A percentile compares a stretch with the other conserved stretches of the same genome.
Evolutionary conservation across 2,888 invertebrate species (phyloP).

Genomic region (Abrostola triplasia): DNA sequence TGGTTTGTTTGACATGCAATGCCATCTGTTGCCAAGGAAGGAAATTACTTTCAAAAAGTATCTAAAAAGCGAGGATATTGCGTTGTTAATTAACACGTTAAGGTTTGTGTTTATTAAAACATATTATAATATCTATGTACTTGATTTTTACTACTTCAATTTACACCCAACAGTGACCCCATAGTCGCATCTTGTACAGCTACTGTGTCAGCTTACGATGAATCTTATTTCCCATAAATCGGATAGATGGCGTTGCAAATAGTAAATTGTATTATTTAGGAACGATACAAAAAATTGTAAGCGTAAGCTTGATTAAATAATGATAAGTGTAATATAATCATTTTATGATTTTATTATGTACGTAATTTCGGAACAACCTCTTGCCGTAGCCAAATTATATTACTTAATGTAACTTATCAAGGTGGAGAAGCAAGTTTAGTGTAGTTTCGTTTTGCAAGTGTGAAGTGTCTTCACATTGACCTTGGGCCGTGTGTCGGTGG

Average conservation of each 20-base stretch:
- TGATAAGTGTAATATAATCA: too few relatives aligned
- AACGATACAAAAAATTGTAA: too few relatives aligned
- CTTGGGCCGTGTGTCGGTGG: conserved; percentile 50
- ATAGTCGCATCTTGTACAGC: not conserved
- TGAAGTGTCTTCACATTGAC: conserved; percentile 42
- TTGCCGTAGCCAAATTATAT: not conserved
- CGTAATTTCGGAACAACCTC: not conserved
- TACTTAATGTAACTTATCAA: not conserved
- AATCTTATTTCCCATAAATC: conserved; percentile 22
- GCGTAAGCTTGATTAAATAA: too few relatives aligned
- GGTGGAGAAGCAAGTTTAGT: not conserved
- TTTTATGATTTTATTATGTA: not conserved
- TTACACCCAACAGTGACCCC: not conserved
- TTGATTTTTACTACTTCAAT: not conserved
- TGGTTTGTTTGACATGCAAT: conserved; percentile 18
- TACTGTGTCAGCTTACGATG: conserved; percentile 1
- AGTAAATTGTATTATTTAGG: not conserved
- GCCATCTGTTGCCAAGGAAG: conserved; percentile 56
- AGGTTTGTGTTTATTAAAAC: too few relatives aligned
- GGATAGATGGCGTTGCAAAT: conserved; percentile 61
- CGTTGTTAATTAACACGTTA: too few relatives aligned
- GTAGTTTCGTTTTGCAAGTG: conserved; percentile 23
- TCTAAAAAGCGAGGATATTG: not conserved
- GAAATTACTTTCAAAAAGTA: not conserved
- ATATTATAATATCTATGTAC: too few relatives aligned